phyloP scores from a whole-genome alignment of 2,797 vertebrate genomes.

The Onychomys torridus region DNA sequence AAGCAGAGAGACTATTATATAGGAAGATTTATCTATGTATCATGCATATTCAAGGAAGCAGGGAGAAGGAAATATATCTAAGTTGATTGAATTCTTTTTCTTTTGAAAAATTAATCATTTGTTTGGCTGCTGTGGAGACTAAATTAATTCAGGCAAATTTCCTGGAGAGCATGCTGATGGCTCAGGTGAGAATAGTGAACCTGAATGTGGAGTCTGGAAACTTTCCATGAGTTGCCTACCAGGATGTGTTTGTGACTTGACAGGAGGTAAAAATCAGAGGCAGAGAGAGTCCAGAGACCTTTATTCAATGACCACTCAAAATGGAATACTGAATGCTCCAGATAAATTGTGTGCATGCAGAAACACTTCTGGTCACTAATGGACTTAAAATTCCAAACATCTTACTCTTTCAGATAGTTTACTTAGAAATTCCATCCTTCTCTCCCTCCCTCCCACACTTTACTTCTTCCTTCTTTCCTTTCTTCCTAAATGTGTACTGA shows the following conservation, averaged over 20 bases:
- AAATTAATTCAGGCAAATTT: conserved; percentile 71
- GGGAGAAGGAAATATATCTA: conserved; percentile 32
- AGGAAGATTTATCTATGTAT: conserved; percentile 51
- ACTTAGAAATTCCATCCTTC: background rate
- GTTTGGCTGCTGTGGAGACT: conserved; percentile 55
- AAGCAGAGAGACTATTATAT: conserved; percentile 6
- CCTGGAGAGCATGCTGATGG: conserved; percentile 54
- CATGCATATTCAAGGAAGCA: conserved; percentile 47
- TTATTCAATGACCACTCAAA: conserved; percentile 34
- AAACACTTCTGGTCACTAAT: background rate
- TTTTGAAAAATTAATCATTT: conserved; percentile 65
- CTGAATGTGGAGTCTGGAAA: conserved; percentile 30
- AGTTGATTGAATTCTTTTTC: conserved; percentile 58
- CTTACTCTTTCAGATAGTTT: background rate
- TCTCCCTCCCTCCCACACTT: background rate
- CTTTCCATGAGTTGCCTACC: conserved; percentile 35
- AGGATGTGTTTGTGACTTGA: background rate
- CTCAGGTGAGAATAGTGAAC: conserved; percentile 56
- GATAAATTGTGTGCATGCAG: background rate
- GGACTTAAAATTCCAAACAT: background rate
- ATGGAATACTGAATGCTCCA: conserved; percentile 1
- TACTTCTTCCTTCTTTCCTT: background rate
- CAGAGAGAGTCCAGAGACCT: conserved; percentile 9
- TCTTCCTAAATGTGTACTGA: background rate
- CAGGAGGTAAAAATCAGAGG: conserved; percentile 25